Percentiles rank a stretch among this genome's conserved stretches.
Conservation (phyloP, 30 jellyfish, hydroid and myxozoan species). For the Cassiopea xamachana region DNA sequence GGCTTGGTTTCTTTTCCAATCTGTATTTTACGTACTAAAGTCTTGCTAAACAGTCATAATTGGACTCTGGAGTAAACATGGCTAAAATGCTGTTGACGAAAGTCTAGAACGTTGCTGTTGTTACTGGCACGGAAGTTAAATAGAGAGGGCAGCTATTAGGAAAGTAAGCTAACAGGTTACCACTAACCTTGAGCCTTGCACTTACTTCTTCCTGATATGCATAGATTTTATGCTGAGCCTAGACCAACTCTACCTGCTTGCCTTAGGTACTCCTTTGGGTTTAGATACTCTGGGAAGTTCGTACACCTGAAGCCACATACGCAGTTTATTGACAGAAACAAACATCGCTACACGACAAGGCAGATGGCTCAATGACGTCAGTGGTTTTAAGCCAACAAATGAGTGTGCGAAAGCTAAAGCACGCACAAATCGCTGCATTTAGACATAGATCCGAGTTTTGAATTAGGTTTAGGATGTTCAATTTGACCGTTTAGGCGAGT, state of each 20-base stretch:
- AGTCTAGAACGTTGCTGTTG: no score
- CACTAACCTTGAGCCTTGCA: no score
- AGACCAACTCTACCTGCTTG: constrained; percentile 6
- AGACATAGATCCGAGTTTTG: neutral
- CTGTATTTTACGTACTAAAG: no score
- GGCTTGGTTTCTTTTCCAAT: no score
- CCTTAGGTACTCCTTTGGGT: neutral
- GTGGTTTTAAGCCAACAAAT: constrained; percentile 11
- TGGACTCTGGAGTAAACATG: no score
- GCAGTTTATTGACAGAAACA: constrained; percentile 45
- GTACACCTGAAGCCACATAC: constrained; percentile 16
- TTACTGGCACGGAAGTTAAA: no score
- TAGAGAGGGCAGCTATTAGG: no score
- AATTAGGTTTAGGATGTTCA: neutral
- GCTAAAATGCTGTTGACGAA: no score
- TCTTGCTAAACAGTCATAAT: no score
- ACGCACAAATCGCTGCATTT: constrained; percentile 11
- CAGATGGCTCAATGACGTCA: constrained; percentile 59
- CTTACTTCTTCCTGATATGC: neutral
- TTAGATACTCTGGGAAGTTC: neutral
- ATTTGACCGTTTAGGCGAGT: neutral
- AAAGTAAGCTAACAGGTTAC: no score
- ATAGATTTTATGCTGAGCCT: neutral
- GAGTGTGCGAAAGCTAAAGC: constrained; percentile 8
- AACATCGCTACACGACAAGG: constrained; percentile 26